Evolutionary conservation across 2,113 vertebrate genomes (phyloP), one percentile per base, ranked within the genome.

Genomic region (Dermatemys mawii): DNA sequence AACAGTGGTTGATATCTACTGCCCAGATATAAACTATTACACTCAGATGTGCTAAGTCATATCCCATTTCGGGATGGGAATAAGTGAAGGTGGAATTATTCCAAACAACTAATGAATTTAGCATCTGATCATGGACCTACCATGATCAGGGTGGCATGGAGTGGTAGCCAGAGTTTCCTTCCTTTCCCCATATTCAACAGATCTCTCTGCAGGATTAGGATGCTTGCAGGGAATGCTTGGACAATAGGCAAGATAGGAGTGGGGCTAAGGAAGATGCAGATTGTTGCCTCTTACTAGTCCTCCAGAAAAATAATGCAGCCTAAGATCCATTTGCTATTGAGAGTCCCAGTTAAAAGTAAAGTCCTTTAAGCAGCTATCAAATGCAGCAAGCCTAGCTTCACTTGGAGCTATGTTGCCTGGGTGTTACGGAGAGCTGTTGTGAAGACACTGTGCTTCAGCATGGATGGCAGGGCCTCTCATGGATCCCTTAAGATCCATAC

Each of bases 101-200:
- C 10, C 32, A 19, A 79, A 84, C 2, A 35, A 1, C 0, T 1
- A 4, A 29, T 51, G 10, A 60, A 35, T 60, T 29, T 0, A 2
- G 76, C 19, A 53, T 19, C 5, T 81, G 35, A 55, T 82, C 1
- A 1, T 4, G 0, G 53, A 83, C 19, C 88, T 87, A 76, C 44
- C 7, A 84, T 75, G n/a, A n/a, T n/a, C 2, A 41, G 19, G 11
- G 3, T 7, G 49, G 0, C 24, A 44, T 84, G 49, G 6, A 38
- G 86, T 35, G 32, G 60, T 63, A 29, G 60, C 32, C 14, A 63
- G 60, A 63, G 7, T 4, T 60, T 63, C 60, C 32, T 63, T 35
- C 35, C 32, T 63, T 63, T 35, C 32, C 14, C 6, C 60, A 35
- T 32, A 60, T 5, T 11, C 22, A 73, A 35, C 13, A 82, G 38